Evolutionary conservation across 2,888 invertebrate species (phyloP).

Genomic region (Ophion costatus): DNA sequence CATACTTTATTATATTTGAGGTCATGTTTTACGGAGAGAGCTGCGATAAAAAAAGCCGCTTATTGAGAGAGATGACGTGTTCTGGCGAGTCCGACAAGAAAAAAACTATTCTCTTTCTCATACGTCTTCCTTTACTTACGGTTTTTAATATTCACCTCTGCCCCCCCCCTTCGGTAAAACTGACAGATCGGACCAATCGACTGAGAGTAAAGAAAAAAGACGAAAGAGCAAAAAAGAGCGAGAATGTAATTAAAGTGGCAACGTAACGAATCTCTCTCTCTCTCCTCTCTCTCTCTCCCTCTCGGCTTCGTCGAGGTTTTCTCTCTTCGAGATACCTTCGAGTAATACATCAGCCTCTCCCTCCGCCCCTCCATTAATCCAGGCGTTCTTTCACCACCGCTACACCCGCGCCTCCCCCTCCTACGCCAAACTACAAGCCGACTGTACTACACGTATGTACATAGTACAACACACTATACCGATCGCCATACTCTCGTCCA

Average conservation of each 20-base stretch:
- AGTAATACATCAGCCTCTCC: conserved; percentile 3
- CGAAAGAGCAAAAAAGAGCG: conserved; percentile 12
- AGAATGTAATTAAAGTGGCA: conserved; percentile 57
- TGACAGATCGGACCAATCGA: conserved; percentile 15
- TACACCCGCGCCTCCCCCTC: conserved; percentile 1
- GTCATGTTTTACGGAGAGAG: conserved; percentile 2
- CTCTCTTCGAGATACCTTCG: conserved; percentile 28
- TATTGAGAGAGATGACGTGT: not conserved
- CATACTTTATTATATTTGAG: not conserved
- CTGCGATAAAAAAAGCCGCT: not conserved
- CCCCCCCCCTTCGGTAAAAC: conserved; percentile 15
- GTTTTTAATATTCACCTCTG: not conserved
- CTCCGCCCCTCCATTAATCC: no score
- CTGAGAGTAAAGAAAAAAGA: not conserved
- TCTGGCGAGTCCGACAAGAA: not conserved
- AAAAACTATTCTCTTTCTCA: not conserved
- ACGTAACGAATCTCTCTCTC: conserved; percentile 42
- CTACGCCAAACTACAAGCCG: not conserved
- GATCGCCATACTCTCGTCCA: not conserved
- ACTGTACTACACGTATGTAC: no score
- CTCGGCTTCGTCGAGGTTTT: conserved; percentile 31
- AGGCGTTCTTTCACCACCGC: no score
- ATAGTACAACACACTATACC: no score
- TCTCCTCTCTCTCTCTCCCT: conserved; percentile 1
- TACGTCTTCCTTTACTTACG: not conserved